These are phyloP conservation scores for Lipotes vexillifer DNA, from an alignment of 2,113 vertebrate genomes.

Conservation along the genomic window DNA sequence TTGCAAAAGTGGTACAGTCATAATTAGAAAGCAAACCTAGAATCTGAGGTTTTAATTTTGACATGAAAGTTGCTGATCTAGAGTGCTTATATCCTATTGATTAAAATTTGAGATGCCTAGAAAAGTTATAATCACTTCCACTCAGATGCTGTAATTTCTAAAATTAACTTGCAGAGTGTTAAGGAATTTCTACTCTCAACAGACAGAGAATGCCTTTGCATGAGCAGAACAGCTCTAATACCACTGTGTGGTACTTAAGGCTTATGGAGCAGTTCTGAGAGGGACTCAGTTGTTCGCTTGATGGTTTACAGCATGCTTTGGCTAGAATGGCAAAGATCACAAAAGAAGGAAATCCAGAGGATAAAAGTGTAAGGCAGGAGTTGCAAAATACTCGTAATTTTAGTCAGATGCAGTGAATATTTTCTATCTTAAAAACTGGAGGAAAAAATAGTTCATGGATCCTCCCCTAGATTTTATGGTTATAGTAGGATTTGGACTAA, in stretches of 20 bases:
- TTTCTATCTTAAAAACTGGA: not conserved
- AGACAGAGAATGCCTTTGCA: not conserved
- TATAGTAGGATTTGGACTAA: not conserved
- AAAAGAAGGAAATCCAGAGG: not conserved
- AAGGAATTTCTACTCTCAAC: not conserved
- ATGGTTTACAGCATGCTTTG: not conserved
- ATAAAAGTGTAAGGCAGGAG: not conserved
- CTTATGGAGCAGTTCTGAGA: not conserved
- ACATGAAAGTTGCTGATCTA: not conserved
- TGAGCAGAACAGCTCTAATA: no score
- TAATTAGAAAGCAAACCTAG: not conserved
- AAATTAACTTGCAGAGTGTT: not conserved
- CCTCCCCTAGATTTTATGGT: not conserved
- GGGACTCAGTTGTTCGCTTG: not conserved
- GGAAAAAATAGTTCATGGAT: not conserved
- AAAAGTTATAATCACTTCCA: not conserved
- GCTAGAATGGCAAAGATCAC: not conserved
- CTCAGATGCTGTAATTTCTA: not conserved
- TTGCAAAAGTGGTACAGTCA: not conserved
- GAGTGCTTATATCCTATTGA: no score
- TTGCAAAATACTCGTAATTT: not conserved
- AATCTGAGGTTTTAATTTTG: not conserved
- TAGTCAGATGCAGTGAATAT: no score
- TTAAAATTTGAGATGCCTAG: not conserved
- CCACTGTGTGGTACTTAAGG: not conserved